These are phyloP conservation scores for Phylloscopus trochiloides DNA, from an alignment of 2,113 vertebrate genomes.

Conservation along the genomic window DNA sequence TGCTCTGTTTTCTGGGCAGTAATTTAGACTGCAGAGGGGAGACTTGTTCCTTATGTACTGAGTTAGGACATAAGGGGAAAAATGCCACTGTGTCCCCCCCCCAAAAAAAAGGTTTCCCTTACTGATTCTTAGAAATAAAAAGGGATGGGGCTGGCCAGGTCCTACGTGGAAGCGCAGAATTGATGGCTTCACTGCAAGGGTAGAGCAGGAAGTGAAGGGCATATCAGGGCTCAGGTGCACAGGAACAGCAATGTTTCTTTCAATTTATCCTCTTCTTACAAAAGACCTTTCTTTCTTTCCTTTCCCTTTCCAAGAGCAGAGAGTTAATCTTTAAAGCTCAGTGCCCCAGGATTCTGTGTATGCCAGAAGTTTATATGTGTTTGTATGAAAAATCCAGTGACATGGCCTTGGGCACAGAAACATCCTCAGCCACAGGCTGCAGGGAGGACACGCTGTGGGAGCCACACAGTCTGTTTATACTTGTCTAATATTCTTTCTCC, in stretches of 20 bases:
- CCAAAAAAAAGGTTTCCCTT: neutral
- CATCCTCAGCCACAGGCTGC: neutral
- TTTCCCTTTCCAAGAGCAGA: neutral
- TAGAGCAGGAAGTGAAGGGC: neutral
- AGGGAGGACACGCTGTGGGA: accelerated
- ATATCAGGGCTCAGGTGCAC: neutral
- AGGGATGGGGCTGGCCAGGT: neutral
- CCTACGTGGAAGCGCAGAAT: neutral
- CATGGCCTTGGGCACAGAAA: neutral
- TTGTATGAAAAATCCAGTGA: neutral
- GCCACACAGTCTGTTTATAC: neutral
- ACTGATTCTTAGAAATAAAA: neutral
- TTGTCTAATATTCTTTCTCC: neutral
- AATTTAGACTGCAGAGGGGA: neutral
- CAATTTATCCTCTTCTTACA: neutral
- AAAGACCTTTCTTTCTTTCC: neutral
- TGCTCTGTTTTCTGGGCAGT: neutral
- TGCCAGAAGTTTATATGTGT: neutral
- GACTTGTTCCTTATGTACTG: neutral
- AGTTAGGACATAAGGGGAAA: neutral
- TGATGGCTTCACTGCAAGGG: neutral
- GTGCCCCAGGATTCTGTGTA: neutral
- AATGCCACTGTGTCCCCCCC: neutral
- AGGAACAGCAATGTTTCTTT: neutral
- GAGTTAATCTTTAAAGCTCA: neutral